Evolutionary conservation across 2,888 invertebrate genomes (phyloP), one percentile per base, ranked within the genome.

Genomic region (Brenthis hecate): DNA sequence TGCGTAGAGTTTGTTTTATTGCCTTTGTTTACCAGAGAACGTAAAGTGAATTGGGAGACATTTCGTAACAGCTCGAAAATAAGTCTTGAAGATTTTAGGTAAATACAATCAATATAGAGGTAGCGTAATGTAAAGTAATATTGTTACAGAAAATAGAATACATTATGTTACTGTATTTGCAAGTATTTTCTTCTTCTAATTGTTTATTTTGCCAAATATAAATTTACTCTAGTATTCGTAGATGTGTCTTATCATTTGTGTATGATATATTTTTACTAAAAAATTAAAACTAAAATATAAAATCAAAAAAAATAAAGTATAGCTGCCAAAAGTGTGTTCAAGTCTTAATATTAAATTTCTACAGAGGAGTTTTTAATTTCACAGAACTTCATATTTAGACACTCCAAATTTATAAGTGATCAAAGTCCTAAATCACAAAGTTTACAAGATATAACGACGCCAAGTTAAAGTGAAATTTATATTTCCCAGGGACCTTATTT

Each of bases 1-100:
- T 68, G 68, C 73, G 61, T 70, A 50, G 68, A 73, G 63, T 75
- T 75, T 73, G 72, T 72, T 74, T 75, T 73, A 76, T 73, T 73
- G 72, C 69, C 57, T 57, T 73, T 75, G 72, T 74, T 73, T 72
- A 69, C 67, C 68, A 68, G 66, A 65, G 32, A 55, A 56, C 50
- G 68, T 62, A 64, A 70, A 68, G 62, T 57, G 64, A 71, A 73
- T 61, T 67, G 56, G 53, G 60, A 62, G 56, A 66, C 54, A 66
- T 57, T 71, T 55, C 19, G n/a, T n/a, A 65, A 67, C 62, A 54
- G 53, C 62, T 63, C 32, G 53, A 55, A 56, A 63, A 69, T 69
- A 65, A 60, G 50, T 51, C 48, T 53, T 57, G 51, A 66, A 63
- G 14, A 62, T 67, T 70, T 68, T 70, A 60, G 64, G 6, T 19